These are phyloP conservation scores for Sisor rabdophorus DNA, from an alignment of 2,113 vertebrate species.

Conservation along the genomic window DNA sequence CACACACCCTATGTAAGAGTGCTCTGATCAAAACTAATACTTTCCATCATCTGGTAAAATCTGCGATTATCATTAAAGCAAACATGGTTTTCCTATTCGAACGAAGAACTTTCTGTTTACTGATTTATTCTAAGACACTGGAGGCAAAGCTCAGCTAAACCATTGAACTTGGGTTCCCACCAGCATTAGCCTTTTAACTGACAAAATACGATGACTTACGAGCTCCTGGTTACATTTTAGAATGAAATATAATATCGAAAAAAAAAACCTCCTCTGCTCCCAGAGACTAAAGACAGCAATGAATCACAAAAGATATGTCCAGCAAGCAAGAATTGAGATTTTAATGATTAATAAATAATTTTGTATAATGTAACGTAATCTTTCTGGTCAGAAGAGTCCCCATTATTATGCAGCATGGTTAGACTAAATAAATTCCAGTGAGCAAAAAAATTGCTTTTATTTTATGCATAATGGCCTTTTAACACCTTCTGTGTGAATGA, in stretches of 20 bases:
- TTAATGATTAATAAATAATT: constrained; percentile 36
- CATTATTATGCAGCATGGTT: background rate
- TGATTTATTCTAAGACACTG: no score
- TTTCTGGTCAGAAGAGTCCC: background rate
- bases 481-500: background rate
- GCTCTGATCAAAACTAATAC: no score
- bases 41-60: background rate
- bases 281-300: constrained; percentile 16
- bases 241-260: background rate
- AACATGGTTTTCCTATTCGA: no score
- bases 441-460: constrained; percentile 7
- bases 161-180: no score
- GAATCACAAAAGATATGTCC: constrained; percentile 7
- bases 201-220: no score
- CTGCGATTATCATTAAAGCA: background rate
- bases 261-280: background rate
- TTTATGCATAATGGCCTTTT: constrained; percentile 12
- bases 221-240: no score
- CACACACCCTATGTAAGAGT: no score
- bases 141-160: no score
- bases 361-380: background rate
- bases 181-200: no score
- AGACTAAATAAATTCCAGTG: background rate
- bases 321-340: constrained; percentile 25
- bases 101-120: no score